Conservation (phyloP, 2,113 vertebrate genomes). For the Guaruba guarouba region DNA sequence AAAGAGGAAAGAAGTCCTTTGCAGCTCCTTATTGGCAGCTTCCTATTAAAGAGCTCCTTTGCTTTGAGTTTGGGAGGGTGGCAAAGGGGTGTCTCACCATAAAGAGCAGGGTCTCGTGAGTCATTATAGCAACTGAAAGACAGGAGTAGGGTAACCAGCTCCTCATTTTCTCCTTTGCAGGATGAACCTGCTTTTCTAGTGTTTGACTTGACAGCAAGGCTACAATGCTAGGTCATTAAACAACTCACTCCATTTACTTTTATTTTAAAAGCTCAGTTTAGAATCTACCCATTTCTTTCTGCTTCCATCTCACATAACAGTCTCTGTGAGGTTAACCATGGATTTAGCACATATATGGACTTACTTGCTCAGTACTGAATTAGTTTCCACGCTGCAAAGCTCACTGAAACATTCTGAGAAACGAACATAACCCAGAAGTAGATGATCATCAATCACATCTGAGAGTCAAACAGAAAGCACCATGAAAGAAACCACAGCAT, state of each 20-base stretch:
- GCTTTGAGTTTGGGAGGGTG: background rate
- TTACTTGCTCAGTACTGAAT: constrained; percentile 51
- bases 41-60: background rate
- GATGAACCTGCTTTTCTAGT: constrained; percentile 45
- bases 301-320: constrained; percentile 54
- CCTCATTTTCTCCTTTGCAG: background rate
- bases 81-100: background rate
- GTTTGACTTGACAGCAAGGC: constrained; percentile 54
- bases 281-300: constrained; percentile 54
- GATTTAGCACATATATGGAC: constrained; percentile 52
- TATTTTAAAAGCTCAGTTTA: constrained; percentile 69
- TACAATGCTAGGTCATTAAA: constrained; percentile 56
- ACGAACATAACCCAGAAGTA: constrained; percentile 42
- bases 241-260: constrained; percentile 70
- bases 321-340: constrained; percentile 63
- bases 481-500: constrained; percentile 21
- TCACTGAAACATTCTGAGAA: constrained; percentile 60
- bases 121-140: background rate
- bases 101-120: background rate
- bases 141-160: background rate
- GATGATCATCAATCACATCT: constrained; percentile 66
- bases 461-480: constrained; percentile 55
- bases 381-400: constrained; percentile 60
- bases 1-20: background rate
- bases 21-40: background rate